Base-by-base conservation (phyloP, 2,888 invertebrate genomes). In the Pristionchus entomophagus region DNA sequence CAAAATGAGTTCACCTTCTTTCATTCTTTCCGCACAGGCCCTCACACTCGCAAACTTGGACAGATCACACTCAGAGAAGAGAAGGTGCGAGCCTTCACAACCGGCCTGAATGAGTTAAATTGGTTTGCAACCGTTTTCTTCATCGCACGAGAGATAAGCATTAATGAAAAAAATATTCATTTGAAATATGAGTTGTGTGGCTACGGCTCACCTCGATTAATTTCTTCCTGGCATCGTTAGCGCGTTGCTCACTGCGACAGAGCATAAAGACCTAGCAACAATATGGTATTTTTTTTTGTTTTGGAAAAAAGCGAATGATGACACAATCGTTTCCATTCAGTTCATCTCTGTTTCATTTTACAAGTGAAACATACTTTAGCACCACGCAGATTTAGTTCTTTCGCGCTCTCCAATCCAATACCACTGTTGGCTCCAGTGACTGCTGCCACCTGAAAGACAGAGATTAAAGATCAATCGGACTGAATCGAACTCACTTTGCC, bases 331-430 rank as follows among this genome's bases (percentile, higher is more conserved):
- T n/a, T n/a, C n/a, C n/a, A n/a, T n/a, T n/a, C n/a, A n/a, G n/a
- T n/a, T 45, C 14, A 10, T 45, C 45, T 45, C 45, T 10, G 14
- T 45, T 45, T 45, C 14, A 10, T 45, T 14, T 10, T 6, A 14
- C 14, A 14, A 10, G 45, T 45, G 45, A 45, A 45, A 10, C 45
- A 17, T 14, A 92, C 93, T 87, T 93, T 92, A 12, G 90, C 93
- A 53, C 91, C 91, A 26, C 89, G 87, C 41, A 90, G 83, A 86
- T 93, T 93, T 84, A 93, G 84, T 86, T 91, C 90, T 14, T 88
- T 87, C 12, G 88, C 91, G 10, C 89, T 89, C 85, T 92, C 91
- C 89, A 91, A 92, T 95, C 96, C 99, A 92, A 99, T 97, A 98
- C 83, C 83, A 6, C 62, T 84, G 32, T 84, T 85, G 8, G 85